Base-by-base conservation (phyloP, 1,140 invertebrate genomes). In the Tribolium madens region DNA sequence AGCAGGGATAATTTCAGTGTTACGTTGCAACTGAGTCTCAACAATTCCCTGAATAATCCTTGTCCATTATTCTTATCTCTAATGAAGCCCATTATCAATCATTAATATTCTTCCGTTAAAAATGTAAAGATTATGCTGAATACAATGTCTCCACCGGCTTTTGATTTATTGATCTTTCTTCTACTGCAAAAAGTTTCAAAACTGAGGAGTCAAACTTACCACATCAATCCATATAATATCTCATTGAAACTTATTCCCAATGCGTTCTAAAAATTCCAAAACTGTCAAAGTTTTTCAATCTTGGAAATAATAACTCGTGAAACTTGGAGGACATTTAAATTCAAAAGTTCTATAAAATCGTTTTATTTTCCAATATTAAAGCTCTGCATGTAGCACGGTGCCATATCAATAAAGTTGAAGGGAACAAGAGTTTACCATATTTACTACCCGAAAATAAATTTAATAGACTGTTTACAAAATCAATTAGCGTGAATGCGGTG, bases 201-300 rank as follows among this genome's bases (percentile, higher is more conserved):
- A 21, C 17, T 52, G 12, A 57, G 21, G 21, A 26, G 21, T 26
- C 21, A 52, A 78, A 78, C 18, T 78, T 78, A n/a, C 72, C 13
- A 74, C 70, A 60, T 73, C 71, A 73, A 60, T 69, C 76, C 52
- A 64, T 77, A 75, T 64, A 53, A 78, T 78, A 70, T 53, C 72
- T 74, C 48, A 60, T 21, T 26, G 10, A 46, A 78, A 78, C 33
- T 74, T 78, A 69, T 75, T 75, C 50, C 31, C 12, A 75, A 79
- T 75, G 75, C 73, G 68, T 76, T 53, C 71, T 74, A 70, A 76
- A 80, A 78, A 75, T 80, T 76, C 52, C 73, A 46, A 74, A 75
- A 80, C 73, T 77, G 77, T 77, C 79, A 76, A 80, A 80, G 77
- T 80, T 80, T 80, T 80, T 78, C 79, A 80, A 80, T 80, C 79